Evolutionary conservation across 2,113 vertebrate species (phyloP), one percentile per base, ranked within the genome.

Genomic region (Tachycineta bicolor): DNA sequence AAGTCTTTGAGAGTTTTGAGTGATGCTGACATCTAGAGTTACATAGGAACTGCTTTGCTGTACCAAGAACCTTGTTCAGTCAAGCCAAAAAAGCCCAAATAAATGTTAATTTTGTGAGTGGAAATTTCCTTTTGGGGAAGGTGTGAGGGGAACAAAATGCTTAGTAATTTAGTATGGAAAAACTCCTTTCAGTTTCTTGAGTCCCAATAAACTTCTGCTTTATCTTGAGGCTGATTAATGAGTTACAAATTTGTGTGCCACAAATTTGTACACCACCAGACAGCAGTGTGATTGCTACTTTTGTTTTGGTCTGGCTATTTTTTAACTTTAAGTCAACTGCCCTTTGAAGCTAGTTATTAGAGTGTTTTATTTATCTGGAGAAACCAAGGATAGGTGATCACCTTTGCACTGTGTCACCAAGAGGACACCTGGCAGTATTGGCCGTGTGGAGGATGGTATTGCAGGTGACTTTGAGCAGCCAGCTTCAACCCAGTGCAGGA

Each of bases 211-310:
- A 11, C 58, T 75, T 80, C 25, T 68, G 18, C n/a, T 75, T 47
- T 56, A 70, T 39, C 31, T 83, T 64, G 50, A 62, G 29, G 19
- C 11, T 69, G n/a, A 21, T 44, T 23, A 18, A 10, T 24, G 7
- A 39, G 15, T 37, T 39, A 15, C 0, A 5, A 8, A 25, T n/a
- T 9, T 1, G 2, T 24, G n/a, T 31, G 39, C 12, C 31, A 29
- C 8, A 8, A 14, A 62, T 58, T 37, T 0, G 0, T 62, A 29
- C 0, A 0, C 23, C 9, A 37, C n/a, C 52, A 59, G 28, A 6
- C 24, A 82, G 19, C 46, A 68, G 7, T 15, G 34, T 21, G 10
- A 9, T 25, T 37, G 25, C 19, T 46, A 9, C 31, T 85, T 84
- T 21, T 8, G 0, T 64, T 83, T 33, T 31, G 5, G 22, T 9